These are phyloP conservation scores for Dicranocentrus wangi DNA, from an alignment of 2,888 invertebrate genomes.

Conservation along the genomic window DNA sequence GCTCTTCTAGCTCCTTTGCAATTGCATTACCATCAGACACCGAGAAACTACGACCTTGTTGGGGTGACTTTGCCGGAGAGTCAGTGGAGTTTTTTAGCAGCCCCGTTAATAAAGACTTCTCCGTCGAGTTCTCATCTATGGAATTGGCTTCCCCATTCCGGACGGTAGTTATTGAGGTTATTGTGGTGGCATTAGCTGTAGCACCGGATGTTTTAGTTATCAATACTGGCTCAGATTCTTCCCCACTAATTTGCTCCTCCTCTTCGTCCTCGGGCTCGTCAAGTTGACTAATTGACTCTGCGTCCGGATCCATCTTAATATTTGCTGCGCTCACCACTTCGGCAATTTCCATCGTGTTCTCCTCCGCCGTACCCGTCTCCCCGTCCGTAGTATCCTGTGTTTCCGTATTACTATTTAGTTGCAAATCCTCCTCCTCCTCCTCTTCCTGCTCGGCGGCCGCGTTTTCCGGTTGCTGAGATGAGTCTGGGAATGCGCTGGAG, in stretches of 20 bases:
- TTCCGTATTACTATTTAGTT: slow-evolving; percentile 22
- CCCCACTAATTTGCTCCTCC: slow-evolving; percentile 53
- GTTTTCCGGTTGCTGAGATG: background rate
- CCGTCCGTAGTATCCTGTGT: slow-evolving; percentile 19
- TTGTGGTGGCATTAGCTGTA: background rate
- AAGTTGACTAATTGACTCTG: slow-evolving; percentile 7
- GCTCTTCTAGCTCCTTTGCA: slow-evolving; percentile 52
- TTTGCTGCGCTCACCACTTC: background rate
- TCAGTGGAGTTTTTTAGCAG: slow-evolving; percentile 5
- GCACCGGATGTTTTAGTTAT: background rate
- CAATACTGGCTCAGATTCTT: slow-evolving; percentile 37
- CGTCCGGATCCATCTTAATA: background rate
- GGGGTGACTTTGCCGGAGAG: background rate
- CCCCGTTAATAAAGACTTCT: slow-evolving; percentile 20
- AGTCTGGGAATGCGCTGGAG: slow-evolving; percentile 11
- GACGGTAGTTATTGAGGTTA: background rate
- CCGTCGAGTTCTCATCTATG: slow-evolving; percentile 29
- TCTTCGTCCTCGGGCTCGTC: slow-evolving; percentile 33
- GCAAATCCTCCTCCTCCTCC: slow-evolving; percentile 20
- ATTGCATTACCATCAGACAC: slow-evolving; percentile 50
- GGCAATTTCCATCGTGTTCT: background rate
- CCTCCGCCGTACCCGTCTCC: slow-evolving; percentile 4
- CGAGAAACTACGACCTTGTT: slow-evolving; percentile 25
- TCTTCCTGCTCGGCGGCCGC: slow-evolving; percentile 3
- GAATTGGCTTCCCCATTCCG: slow-evolving; percentile 39